A percentile compares a stretch with the other conserved stretches of the same genome.
Evolutionary conservation across 2,113 vertebrate species (phyloP).

Genomic region (Bothrops jararaca): DNA sequence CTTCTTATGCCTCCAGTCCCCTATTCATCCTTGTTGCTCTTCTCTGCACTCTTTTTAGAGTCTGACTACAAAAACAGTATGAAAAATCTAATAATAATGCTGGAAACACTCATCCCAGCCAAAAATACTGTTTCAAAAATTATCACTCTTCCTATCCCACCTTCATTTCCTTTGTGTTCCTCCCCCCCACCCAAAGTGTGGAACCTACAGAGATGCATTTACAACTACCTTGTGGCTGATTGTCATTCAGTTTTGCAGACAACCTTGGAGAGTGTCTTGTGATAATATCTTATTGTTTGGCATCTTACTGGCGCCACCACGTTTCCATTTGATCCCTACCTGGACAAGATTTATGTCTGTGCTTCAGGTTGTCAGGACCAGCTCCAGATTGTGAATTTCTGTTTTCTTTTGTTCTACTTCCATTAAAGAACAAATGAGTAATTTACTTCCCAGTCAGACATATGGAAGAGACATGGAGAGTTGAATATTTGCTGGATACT

Average conservation of each 20-base stretch:
- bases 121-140: background rate
- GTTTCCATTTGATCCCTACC: background rate
- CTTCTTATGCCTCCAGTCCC: no score
- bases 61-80: no score
- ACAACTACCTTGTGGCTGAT: background rate
- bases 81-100: no score
- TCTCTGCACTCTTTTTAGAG: no score
- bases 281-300: background rate
- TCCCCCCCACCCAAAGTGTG: background rate
- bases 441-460: background rate
- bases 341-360: background rate
- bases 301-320: background rate
- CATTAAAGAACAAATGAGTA: background rate
- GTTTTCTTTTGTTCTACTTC: background rate
- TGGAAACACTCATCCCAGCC: no score
- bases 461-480: background rate
- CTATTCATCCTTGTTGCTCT: no score
- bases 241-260: background rate
- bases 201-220: background rate
- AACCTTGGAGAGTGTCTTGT: background rate
- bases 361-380: background rate
- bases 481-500: background rate
- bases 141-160: background rate
- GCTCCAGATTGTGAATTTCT: background rate
- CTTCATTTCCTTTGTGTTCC: background rate